Evolutionary conservation across 2,888 invertebrate genomes (phyloP), one percentile per base, ranked within the genome.

Genomic region (Amphipyra tragopoginis): DNA sequence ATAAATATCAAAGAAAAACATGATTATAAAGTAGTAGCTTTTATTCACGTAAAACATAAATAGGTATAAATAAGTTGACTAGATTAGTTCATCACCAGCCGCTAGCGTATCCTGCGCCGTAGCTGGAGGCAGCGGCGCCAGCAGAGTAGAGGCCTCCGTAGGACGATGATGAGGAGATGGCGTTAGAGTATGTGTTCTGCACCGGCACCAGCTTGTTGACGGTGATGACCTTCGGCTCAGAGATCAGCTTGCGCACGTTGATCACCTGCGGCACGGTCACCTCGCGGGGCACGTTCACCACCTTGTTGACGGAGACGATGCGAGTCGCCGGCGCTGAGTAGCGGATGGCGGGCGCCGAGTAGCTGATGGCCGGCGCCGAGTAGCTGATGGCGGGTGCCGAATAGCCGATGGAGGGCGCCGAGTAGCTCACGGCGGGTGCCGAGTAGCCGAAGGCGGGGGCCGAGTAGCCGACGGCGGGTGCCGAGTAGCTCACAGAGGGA

Each of bases 231-330:
- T 57, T 66, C 7, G 75, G 75, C 36, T 73, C 75, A 6, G 60
- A 54, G 44, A 75, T 44, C 21, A 76, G 10, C 43, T 73, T 73
- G 44, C 70, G 59, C 26, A 75, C 75, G n/a, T 63, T 15, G 11
- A 75, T 58, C 5, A 76, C 75, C 45, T 75, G 58, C 14, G 75
- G 75, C 14, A 70, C 75, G 10, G 44, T 54, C 0, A 76, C 51
- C 55, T 74, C 76, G 7, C 76, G 77, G 40, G 58, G 72, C 43
- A 74, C 77, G 10, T 72, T 49, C 34, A 77, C 76, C 6, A 72
- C 74, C 48, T 74, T 77, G 15, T 51, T 60, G 13, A 74, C 57
- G 7, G 54, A 21, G 10, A 77, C 9, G 8, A 69, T 52, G 21
- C 45, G 54, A 1, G 55, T 13, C 10, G 70, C 47, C 10, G 68